Percentiles rank a stretch among this genome's conserved stretches.
These are phyloP conservation scores for Oreochromis spilurus DNA, from an alignment of 2,113 vertebrate genomes.

Conservation along the genomic window DNA sequence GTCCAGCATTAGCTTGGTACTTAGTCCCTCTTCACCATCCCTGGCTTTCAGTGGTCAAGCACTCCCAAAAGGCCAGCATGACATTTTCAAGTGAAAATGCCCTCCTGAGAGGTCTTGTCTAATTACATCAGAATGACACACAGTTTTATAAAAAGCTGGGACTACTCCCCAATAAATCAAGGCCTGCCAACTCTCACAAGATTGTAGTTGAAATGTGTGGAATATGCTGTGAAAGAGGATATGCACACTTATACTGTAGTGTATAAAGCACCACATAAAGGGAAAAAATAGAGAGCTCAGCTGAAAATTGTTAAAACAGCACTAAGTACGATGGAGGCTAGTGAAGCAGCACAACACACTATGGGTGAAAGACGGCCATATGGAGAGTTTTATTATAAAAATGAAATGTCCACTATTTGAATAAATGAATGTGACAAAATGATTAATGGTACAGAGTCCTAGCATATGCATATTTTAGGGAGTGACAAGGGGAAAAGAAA, in stretches of 20 bases:
- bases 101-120: slow-evolving; percentile 51
- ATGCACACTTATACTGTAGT: neutral
- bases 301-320: neutral
- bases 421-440: slow-evolving; percentile 38
- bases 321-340: neutral
- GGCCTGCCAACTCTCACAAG: neutral
- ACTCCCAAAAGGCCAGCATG: slow-evolving; percentile 70
- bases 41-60: slow-evolving; percentile 54
- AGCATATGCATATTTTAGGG: neutral
- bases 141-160: neutral
- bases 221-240: neutral
- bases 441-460: slow-evolving; percentile 7
- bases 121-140: slow-evolving; percentile 57
- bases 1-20: slow-evolving; percentile 39
- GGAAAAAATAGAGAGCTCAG: neutral
- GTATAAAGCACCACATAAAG: neutral
- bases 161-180: neutral
- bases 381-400: slow-evolving; percentile 10
- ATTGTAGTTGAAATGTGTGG: neutral
- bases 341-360: neutral
- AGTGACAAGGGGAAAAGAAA: neutral
- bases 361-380: slow-evolving; percentile 14
- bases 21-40: slow-evolving; percentile 28
- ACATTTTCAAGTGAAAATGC: slow-evolving; percentile 69
- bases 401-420: slow-evolving; percentile 19